Conservation (phyloP, 2,888 invertebrate genomes). For the Notocelia uddmanniana region DNA sequence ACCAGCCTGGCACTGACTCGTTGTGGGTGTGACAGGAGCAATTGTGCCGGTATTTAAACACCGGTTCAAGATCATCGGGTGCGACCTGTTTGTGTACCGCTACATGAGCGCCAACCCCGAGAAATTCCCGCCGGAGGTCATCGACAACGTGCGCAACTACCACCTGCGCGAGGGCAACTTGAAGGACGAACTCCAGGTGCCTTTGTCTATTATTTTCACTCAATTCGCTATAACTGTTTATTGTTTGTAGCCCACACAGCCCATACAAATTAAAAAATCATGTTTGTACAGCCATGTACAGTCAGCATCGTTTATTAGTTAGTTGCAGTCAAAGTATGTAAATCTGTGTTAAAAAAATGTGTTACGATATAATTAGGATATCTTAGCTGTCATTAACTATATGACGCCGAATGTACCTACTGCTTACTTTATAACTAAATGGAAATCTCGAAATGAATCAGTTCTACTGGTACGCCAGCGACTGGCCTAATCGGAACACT, state of each 20-base stretch:
- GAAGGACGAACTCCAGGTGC: conserved; percentile 84
- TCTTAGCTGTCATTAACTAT: too few species aligned
- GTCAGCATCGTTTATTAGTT: too few species aligned
- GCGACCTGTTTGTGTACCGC: conserved; percentile 92
- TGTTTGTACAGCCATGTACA: background rate
- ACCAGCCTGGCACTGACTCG: too few species aligned
- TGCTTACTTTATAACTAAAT: background rate
- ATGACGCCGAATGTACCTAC: too few species aligned
- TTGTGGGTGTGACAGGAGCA: conserved; percentile 75
- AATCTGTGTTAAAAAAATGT: too few species aligned
- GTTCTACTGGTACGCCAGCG: background rate
- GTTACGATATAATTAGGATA: too few species aligned
- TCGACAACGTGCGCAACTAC: conserved; percentile 89
- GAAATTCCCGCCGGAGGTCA: conserved; percentile 89
- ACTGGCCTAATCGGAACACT: background rate
- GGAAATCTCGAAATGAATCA: background rate
- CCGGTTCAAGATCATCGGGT: conserved; percentile 91
- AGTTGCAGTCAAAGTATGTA: too few species aligned
- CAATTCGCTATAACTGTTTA: too few species aligned
- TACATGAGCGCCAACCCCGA: conserved; percentile 90
- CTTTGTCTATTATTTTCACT: background rate
- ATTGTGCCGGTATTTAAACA: conserved; percentile 90
- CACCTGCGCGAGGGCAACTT: conserved; percentile 88
- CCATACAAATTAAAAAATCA: background rate
- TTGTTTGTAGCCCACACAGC: too few species aligned